phyloP scores from a whole-genome alignment of 37 sponge, comb jelly and placozoan genomes.

The Petrosia ficiformis region DNA sequence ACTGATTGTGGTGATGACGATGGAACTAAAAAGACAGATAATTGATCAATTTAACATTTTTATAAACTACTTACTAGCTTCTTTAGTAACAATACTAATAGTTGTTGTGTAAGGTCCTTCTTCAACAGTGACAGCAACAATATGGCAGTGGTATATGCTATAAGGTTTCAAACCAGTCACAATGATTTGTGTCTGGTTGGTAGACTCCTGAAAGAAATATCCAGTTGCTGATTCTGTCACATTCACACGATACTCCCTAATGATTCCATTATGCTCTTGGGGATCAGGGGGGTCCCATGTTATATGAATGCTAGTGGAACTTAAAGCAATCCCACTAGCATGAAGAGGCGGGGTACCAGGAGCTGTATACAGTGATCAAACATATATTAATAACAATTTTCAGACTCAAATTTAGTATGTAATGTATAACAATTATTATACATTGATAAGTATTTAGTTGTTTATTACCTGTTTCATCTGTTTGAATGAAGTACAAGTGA shows the following conservation, averaged over 20 bases:
- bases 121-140: slow-evolving; percentile 25
- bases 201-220: not conserved
- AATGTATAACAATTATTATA: too few species aligned
- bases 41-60: not conserved
- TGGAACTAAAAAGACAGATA: too few species aligned
- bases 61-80: slow-evolving; percentile 23
- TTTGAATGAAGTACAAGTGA: slow-evolving; percentile 2
- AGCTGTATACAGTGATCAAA: slow-evolving; percentile 19
- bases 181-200: slow-evolving; percentile 1
- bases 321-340: not conserved
- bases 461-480: slow-evolving; percentile 20
- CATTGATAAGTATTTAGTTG: too few species aligned
- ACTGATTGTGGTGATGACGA: not conserved
- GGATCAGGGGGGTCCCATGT: slow-evolving; percentile 18
- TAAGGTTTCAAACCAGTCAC: slow-evolving; percentile 33
- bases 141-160: slow-evolving; percentile 23
- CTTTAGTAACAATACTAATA: slow-evolving; percentile 9
- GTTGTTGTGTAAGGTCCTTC: slow-evolving; percentile 17
- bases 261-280: slow-evolving; percentile 30
- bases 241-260: slow-evolving; percentile 23
- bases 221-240: not conserved
- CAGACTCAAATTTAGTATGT: too few species aligned
- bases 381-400: not conserved
- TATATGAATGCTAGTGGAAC: slow-evolving; percentile 1
- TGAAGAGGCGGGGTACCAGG: slow-evolving; percentile 16